Evolutionary conservation across 2,113 vertebrate species (phyloP), one percentile per base, ranked within the genome.

Genomic region (Prunella fulvescens): DNA sequence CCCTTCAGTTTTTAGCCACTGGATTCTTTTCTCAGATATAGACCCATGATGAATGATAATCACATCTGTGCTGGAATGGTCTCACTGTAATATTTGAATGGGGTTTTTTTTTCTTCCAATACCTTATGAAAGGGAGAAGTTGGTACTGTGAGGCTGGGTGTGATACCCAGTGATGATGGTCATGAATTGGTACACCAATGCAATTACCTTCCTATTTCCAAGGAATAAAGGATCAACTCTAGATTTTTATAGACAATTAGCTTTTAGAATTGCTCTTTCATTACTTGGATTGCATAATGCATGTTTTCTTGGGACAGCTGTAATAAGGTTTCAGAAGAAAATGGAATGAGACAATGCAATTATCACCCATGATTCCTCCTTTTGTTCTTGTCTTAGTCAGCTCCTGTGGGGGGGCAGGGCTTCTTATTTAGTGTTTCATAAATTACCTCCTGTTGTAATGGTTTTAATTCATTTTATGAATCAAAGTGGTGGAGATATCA

Each of bases 271-370:
- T 85, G 80, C 58, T 91, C 40, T 94, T 76, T 85, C 84, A 80
- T 92, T 82, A 82, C 66, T 76, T 80, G n/a, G 70, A 61, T 45
- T 79, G 85, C 50, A 65, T 93, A 95, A 90, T 77, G 71, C 37
- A 20, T 72, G 58, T 80, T 92, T 95, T 95, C 85, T 87, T 84
- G 57, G 90, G 92, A 95, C 62, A 82, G 85, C 61, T 91, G 37
- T 69, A 90, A 89, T 85, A 85, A 79, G 53, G 76, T 90, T 87
- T 91, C 79, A 92, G 78, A 79, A 69, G 61, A 90, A 93, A 95
- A 95, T 80, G 10, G 78, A 95, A 93, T 37, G 74, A 87, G 70
- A 69, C 85, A 90, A 87, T 91, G 70, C 57, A 96, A 85, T 95
- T 96, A 92, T 87, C 54, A 72, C 54, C 48, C 74, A 19, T 65